phyloP scores from a whole-genome alignment of 1,140 invertebrate species.

The Acromyrmex heyeri region DNA sequence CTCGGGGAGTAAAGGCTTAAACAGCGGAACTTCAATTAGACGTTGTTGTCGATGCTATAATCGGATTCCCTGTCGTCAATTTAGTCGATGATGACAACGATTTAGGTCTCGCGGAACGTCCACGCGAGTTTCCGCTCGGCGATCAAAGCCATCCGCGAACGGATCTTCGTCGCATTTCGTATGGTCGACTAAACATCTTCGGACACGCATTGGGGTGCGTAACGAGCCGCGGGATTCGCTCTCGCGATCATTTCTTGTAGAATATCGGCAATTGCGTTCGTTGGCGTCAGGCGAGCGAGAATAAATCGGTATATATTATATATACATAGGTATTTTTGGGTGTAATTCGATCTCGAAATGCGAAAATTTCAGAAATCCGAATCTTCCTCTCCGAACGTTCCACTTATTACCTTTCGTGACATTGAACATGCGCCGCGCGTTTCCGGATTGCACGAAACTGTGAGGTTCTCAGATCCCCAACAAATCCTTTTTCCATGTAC shows the following conservation, averaged over 20 bases:
- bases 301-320: neutral
- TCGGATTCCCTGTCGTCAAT: constrained; percentile 55
- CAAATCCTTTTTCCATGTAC: neutral
- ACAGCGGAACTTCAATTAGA: constrained; percentile 65
- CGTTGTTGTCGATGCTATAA: constrained; percentile 51
- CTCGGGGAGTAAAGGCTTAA: neutral
- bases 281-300: neutral
- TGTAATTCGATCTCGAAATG: neutral
- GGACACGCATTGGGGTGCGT: constrained; percentile 68
- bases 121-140: constrained; percentile 61
- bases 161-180: constrained; percentile 60
- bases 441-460: neutral
- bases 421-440: neutral
- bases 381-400: neutral
- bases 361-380: neutral
- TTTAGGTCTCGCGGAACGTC: constrained; percentile 34
- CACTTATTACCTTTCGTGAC: neutral
- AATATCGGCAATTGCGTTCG: constrained; percentile 30
- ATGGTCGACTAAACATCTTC: constrained; percentile 72
- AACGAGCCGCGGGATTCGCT: constrained; percentile 49
- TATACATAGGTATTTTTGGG: neutral
- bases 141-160: constrained; percentile 66
- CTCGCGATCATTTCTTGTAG: neutral
- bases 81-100: constrained; percentile 12
- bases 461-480: neutral